These are phyloP conservation scores for Iguana delicatissima DNA, from an alignment of 2,797 vertebrate genomes.

Conservation along the genomic window DNA sequence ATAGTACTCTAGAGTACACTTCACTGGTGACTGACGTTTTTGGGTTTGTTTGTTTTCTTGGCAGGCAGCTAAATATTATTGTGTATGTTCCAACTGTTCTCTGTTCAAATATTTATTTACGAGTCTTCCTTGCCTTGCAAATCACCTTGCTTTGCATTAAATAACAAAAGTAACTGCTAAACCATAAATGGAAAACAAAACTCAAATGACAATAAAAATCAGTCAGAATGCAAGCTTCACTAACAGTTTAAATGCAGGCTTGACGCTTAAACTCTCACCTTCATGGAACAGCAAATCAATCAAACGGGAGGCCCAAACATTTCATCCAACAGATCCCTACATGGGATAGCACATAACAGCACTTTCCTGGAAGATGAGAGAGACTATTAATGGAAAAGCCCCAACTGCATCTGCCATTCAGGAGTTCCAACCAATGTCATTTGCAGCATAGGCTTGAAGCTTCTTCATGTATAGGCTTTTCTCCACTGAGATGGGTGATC, in stretches of 20 bases:
- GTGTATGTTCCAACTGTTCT: slow-evolving; percentile 20
- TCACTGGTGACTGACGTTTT: slow-evolving; percentile 18
- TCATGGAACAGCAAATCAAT: neutral
- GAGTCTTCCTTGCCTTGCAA: slow-evolving; percentile 36
- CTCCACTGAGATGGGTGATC: neutral
- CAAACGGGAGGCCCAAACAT: accelerated
- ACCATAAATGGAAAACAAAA: slow-evolving; percentile 23
- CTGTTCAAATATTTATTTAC: slow-evolving; percentile 54
- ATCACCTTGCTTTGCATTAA: slow-evolving; percentile 53
- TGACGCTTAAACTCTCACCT: neutral
- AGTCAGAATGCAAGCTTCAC: accelerated
- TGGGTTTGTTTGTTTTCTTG: slow-evolving; percentile 49
- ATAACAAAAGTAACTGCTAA: slow-evolving; percentile 28
- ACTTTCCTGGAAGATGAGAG: neutral
- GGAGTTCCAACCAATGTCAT: neutral
- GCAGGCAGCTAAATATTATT: slow-evolving; percentile 38
- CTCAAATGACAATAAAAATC: slow-evolving; percentile 10
- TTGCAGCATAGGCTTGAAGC: neutral
- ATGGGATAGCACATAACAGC: neutral
- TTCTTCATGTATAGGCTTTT: no score
- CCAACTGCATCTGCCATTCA: neutral
- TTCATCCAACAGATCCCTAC: neutral
- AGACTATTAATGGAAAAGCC: neutral
- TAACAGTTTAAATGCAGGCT: neutral
- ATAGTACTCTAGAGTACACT: neutral